Base-by-base conservation (phyloP, 2,888 invertebrate genomes). In the Sminthurinus aureus region DNA sequence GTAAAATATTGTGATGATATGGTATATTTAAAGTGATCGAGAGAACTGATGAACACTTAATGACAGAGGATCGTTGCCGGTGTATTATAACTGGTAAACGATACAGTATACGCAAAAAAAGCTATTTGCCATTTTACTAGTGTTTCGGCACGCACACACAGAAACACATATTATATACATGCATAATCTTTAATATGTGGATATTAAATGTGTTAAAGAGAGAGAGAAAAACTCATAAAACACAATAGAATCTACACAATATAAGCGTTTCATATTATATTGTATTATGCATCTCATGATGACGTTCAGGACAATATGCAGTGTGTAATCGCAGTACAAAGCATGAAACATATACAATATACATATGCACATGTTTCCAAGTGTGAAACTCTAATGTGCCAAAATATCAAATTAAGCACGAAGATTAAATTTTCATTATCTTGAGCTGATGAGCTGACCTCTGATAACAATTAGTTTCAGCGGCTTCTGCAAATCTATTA, bases 381-480 rank as follows among this genome's bases (percentile, higher is more conserved):
- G 76, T 71, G 80, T 80, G 80, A 80, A 80, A 73, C 71, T 24
- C 20, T 80, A 80, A 80, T 80, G 80, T 80, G 80, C 80, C 80
- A 80, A 80, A 80, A 80, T 80, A 80, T 79, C 71, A 80, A 80
- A 80, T 80, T 80, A 80, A 80, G 80, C 80, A 80, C 80, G 80
- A 71, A 80, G 71, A 71, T 80, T 80, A 52, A 73, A 71, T 71
- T 80, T 80, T 80, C 38, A 24, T 11, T 71, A 20, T 13, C 20
- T 71, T 22, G 52, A 51, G 58, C 20, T 38, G 80, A 80, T 80
- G 80, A 73, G 80, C 80, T 80, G 80, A 80, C 80, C 80, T 80
- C 22, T 71, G 71, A 51, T 71, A 71, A 80, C 69, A 80, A 80
- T 80, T 80, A 67, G 71, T 69, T 67, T 50, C 67, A 52, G 80